Evolutionary conservation across 2,888 invertebrate species (phyloP).

Genomic region (Tiliacea aurago): DNA sequence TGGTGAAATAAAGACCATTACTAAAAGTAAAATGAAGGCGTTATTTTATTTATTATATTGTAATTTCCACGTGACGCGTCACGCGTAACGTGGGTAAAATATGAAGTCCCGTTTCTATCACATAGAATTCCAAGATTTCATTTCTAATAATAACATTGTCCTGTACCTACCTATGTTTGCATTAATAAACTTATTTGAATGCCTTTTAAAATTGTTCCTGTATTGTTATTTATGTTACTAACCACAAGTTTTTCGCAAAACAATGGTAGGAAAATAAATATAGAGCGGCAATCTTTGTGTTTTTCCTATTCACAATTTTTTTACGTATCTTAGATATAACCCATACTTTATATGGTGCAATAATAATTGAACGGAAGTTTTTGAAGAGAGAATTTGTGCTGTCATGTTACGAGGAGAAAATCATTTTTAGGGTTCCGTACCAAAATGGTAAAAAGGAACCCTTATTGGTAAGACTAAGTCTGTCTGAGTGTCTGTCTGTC

Average conservation of each 20-base stretch:
- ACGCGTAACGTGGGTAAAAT: constrained; percentile 43
- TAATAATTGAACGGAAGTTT: neutral
- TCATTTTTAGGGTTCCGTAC: too few relatives aligned
- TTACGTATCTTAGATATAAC: too few relatives aligned
- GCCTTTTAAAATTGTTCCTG: neutral
- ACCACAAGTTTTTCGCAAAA: neutral
- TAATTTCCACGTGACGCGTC: constrained; percentile 23
- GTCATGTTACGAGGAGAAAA: neutral
- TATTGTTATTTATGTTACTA: constrained; percentile 3
- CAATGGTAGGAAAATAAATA: constrained; percentile 11
- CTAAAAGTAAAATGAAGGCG: neutral
- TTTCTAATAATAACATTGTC: constrained; percentile 41
- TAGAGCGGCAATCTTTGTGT: neutral
- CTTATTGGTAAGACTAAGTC: too few relatives aligned
- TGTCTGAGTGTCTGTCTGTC: too few relatives aligned
- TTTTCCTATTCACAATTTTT: neutral
- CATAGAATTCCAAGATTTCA: constrained; percentile 33
- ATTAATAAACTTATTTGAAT: constrained; percentile 1
- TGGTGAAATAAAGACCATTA: neutral
- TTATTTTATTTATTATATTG: neutral
- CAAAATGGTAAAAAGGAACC: too few relatives aligned
- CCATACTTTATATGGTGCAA: neutral
- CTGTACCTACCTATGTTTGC: constrained; percentile 24
- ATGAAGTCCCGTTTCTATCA: constrained; percentile 17
- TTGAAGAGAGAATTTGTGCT: too few relatives aligned